Conservation (phyloP, 1,140 invertebrate species). For the Drosophila carrolli region DNA sequence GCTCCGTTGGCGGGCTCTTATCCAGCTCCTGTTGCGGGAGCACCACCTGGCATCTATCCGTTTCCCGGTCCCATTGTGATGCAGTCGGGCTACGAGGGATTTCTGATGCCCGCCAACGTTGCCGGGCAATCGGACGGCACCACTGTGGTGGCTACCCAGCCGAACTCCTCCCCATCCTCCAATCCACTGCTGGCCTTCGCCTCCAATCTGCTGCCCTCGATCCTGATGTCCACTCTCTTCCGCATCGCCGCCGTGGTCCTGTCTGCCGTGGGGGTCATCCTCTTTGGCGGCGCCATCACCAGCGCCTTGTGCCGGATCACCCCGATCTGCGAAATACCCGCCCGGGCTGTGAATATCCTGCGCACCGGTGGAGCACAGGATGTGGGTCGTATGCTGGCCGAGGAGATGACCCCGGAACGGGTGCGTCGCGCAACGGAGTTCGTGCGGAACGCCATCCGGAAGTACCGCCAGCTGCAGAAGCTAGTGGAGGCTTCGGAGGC, state of each 20-base stretch:
- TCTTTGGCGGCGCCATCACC: constrained; percentile 87
- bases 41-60: constrained; percentile 61
- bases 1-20: constrained; percentile 55
- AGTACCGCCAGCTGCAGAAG: constrained; percentile 85
- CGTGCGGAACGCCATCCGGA: constrained; percentile 88
- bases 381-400: constrained; percentile 73
- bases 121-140: constrained; percentile 31
- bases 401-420: constrained; percentile 84
- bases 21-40: constrained; percentile 48
- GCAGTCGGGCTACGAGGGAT: constrained; percentile 84
- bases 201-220: constrained; percentile 54
- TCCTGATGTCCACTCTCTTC: constrained; percentile 74
- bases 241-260: constrained; percentile 69
- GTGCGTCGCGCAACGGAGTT: constrained; percentile 87
- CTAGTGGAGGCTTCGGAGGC: constrained; percentile 33
- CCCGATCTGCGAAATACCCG: constrained; percentile 87
- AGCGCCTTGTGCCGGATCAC: constrained; percentile 88
- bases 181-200: constrained; percentile 58
- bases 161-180: not conserved
- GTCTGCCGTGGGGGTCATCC: constrained; percentile 85
- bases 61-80: constrained; percentile 71
- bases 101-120: constrained; percentile 60
- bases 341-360: constrained; percentile 85
- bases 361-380: constrained; percentile 68
- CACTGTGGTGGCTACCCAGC: constrained; percentile 21